Base-by-base conservation (phyloP, 1,140 invertebrate genomes). In the Stenopsyche tienmushanensis region DNA sequence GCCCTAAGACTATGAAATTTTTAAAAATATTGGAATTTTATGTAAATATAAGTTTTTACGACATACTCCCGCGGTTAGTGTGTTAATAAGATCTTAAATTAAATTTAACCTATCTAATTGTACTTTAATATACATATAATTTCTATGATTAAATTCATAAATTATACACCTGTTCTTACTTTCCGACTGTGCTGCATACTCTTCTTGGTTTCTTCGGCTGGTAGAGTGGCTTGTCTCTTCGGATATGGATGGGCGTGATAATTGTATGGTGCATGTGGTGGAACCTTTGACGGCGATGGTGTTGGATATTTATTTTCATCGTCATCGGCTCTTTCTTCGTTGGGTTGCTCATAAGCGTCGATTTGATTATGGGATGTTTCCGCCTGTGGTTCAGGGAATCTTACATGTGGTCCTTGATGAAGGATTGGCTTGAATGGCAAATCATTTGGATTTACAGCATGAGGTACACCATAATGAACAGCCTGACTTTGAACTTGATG, bases 161-260 rank as follows among this genome's bases (percentile, higher is more conserved):
- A 47, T 60, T 26, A 49, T 15, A 23, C 25, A 13, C 21, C 45
- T 52, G 60, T 63, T 34, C 55, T 60, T 15, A 66, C 49, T 60
- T 52, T 65, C 62, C 64, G 55, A 34, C 18, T 65, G 10, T 60
- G 58, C 18, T 62, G 34, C 24, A 29, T 42, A 5, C 29, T 24
- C 24, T 69, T 69, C 25, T 55, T 65, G 8, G 26, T 62, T 44
- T 53, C 34, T 20, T 60, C 57, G 15, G 62, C 64, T 13, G 58
- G 15, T 2, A 29, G 8, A 42, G 65, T 70, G 1, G 60, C 41
- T 58, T 70, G 64, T 64, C 64, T 63, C 26, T 70, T 70, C n/a
- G 64, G 68, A 41, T 60, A 70, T 2, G 64, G 60, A 55, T 70
- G 64, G 1, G 68, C 64, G 18, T 70, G 68, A 57, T 60, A 70